Percentiles rank a stretch among this genome's conserved stretches.
phyloP scores from a whole-genome alignment of 2,113 vertebrate genomes.

The Macrotus californicus region DNA sequence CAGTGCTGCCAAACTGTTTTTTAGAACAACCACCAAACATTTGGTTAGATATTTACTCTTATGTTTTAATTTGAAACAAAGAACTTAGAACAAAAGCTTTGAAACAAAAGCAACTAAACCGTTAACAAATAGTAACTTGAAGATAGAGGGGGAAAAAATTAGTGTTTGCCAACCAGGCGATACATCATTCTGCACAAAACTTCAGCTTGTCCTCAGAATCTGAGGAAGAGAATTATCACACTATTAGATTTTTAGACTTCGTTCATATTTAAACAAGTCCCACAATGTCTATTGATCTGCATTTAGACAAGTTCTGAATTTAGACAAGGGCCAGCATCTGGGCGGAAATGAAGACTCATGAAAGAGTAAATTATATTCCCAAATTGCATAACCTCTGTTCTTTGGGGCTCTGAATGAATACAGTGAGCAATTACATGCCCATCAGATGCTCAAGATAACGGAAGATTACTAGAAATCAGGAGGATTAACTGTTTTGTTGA shows the following conservation, averaged over 20 bases:
- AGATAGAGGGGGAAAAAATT: not conserved
- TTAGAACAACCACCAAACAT: not conserved
- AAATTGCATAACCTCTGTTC: conserved; percentile 42
- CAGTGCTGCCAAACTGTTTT: not conserved
- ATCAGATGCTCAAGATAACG: not conserved
- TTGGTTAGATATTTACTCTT: not conserved
- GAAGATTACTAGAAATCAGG: conserved; percentile 25
- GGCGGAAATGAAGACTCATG: conserved; percentile 55
- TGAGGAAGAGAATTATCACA: not conserved
- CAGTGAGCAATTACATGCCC: conserved; percentile 17
- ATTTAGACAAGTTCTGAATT: conserved; percentile 69
- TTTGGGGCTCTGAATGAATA: not conserved
- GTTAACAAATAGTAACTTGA: not conserved
- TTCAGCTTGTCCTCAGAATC: conserved; percentile 7
- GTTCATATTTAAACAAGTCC: conserved; percentile 56
- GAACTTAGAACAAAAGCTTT: not conserved
- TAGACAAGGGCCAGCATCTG: conserved; percentile 67
- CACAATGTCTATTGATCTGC: conserved; percentile 57
- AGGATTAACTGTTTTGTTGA: conserved; percentile 8
- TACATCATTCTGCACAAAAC: not conserved
- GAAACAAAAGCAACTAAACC: conserved; percentile 24
- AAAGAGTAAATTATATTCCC: conserved; percentile 60
- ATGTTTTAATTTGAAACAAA: conserved; percentile 3
- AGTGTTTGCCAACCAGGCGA: not conserved
- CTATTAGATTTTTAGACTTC: conserved; percentile 19